Base-by-base conservation (phyloP, 1,140 invertebrate species). In the Ceratina calcarata region DNA sequence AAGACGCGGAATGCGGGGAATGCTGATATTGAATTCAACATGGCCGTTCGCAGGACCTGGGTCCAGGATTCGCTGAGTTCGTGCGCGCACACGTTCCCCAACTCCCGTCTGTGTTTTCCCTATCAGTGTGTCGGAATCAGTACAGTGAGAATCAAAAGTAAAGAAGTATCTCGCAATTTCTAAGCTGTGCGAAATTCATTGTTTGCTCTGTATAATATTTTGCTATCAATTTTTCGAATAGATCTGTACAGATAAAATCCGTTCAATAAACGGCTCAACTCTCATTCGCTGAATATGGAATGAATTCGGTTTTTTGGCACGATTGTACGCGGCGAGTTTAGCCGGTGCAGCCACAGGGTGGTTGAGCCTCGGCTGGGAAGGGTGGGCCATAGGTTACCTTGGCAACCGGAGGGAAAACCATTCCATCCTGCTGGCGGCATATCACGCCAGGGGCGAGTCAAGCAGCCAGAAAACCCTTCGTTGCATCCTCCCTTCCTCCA, bases 21-120 rank as follows among this genome's bases (percentile, higher is more conserved):
- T 90, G 91, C 89, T 90, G 90, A 93, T 93, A 93, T 93, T 92
- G 92, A 93, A 93, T 93, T 93, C 92, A 93, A 91, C 91, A 93
- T 93, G 92, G 92, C 92, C 89, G 91, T 91, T 88, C 89, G 70
- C 81, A 84, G 85, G 83, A 80, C 81, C 75, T 78, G 81, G 84
- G 83, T 88, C 70, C 84, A 64, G 53, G 82, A 83, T 76, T 85
- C 53, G 72, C 53, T 45, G 55, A 71, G 74, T 55, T 67, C 58
- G 37, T 74, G 72, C 53, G 51, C 32, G 66, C 67, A 62, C 62
- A 24, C 24, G 51, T 68, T 57, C 22, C 18, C 24, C 18, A 24
- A 20, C 24, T 58, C 68, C 71, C 24, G 55, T 55, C 64, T 32
- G 12, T 51, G 68, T 45, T 45, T 72, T 12, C 49, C 13, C 27